Evolutionary conservation across 2,797 vertebrate genomes (phyloP), one percentile per base, ranked within the genome.

Genomic region (Gymnocypris eckloni): DNA sequence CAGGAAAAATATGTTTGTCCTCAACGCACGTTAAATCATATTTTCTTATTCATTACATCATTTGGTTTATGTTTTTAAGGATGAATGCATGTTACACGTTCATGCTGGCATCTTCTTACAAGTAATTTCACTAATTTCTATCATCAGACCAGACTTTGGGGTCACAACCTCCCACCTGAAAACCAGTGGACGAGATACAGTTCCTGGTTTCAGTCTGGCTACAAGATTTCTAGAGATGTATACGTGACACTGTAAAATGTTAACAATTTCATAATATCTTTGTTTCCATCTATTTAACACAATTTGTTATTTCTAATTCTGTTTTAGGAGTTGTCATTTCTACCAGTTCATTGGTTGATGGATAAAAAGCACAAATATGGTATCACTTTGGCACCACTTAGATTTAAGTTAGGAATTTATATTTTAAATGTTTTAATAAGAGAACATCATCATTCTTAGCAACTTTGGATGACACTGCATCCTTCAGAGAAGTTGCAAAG

Each of bases 401-500:
- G 1, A 64, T 64, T 64, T 64, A 28, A 64, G 4, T 25, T 13
- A 25, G 59, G n/a, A 64, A 25, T 64, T 28, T 64, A 59, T 25
- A 64, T 33, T 33, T 33, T 33, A 33, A 33, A 33, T 56, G 10
- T 59, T 52, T 18, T 10, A n/a, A n/a, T 59, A 61, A 61, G 2
- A 61, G 56, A n/a, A 61, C 22, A 59, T n/a, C 22, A 9, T n/a
- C 56, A 59, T 59, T n/a, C 13, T 28, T n/a, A 52, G 48, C 66
- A 59, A 66, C 45, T 59, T 79, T 50, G 50, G 41, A 39, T 66
- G 64, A 80, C 18, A 52, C 66, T 66, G 61, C 20, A n/a, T 56
- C 54, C 54, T 82, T 82, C 64, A 87, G 64, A 43, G 54, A 77
- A 52, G 48, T 64, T 77, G 72, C 84, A 76, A 88, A 87, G 39